These are phyloP conservation scores for Machimus atricapillus DNA, from an alignment of 2,888 invertebrate species.

Conservation along the genomic window DNA sequence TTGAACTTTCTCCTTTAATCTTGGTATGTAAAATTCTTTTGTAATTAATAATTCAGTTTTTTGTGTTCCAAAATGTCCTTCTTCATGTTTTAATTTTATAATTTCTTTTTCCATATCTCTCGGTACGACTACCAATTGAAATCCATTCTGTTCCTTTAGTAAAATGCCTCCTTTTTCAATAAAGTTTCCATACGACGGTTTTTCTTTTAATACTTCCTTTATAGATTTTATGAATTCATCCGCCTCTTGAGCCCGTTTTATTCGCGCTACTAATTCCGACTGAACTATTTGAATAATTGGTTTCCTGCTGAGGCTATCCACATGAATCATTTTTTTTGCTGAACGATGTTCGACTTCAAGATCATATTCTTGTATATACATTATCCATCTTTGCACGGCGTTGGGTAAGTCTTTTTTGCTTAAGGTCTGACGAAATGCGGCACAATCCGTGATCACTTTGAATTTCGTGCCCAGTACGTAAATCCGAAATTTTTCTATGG, in stretches of 20 bases:
- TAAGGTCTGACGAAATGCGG: not conserved
- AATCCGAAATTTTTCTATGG: not conserved
- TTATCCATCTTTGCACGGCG: not conserved
- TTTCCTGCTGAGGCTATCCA: not conserved
- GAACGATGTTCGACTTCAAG: not conserved
- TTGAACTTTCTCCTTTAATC: not conserved
- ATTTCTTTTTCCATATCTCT: conserved; percentile 39
- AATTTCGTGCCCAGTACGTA: not conserved
- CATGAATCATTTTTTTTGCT: not conserved
- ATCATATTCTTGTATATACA: not conserved
- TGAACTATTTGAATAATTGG: not conserved
- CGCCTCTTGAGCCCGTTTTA: not conserved
- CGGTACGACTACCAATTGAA: conserved; percentile 32
- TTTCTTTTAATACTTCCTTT: not conserved
- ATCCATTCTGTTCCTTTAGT: conserved; percentile 6
- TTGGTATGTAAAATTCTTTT: conserved; percentile 1
- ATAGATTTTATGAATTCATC: not conserved
- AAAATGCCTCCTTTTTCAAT: not conserved
- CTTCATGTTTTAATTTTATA: conserved; percentile 33
- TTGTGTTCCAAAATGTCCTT: conserved; percentile 37
- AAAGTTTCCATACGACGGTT: not conserved
- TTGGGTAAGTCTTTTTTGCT: not conserved
- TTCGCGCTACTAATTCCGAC: not conserved
- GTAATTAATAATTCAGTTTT: not conserved
- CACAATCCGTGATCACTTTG: not conserved